Conservation (phyloP, 2,888 invertebrate species). For the Ennomos quercinarius region DNA sequence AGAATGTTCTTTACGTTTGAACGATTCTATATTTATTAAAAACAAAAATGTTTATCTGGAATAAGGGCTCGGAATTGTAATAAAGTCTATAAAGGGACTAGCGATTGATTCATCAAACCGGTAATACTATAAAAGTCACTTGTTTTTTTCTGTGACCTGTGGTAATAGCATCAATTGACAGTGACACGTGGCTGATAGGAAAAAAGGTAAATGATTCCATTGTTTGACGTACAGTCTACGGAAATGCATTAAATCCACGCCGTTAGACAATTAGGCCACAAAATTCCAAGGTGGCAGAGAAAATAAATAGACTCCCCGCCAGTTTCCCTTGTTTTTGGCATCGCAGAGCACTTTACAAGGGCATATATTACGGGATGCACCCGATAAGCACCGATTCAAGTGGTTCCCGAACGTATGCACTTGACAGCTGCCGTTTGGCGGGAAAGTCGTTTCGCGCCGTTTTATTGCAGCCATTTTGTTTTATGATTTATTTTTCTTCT, state of each 20-base stretch:
- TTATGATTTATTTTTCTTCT: conserved; percentile 36
- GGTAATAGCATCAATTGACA: too few relatives aligned
- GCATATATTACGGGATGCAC: conserved; percentile 42
- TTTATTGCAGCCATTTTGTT: conserved; percentile 43
- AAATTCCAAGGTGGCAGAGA: conserved; percentile 8
- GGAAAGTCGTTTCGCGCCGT: conserved; percentile 40
- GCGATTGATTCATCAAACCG: too few relatives aligned
- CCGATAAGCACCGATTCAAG: conserved; percentile 41
- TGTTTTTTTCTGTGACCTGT: too few relatives aligned
- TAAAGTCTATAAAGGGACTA: too few relatives aligned
- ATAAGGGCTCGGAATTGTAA: too few relatives aligned
- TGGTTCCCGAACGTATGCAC: conserved; percentile 40
- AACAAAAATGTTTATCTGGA: too few relatives aligned
- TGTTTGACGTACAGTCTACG: too few relatives aligned
- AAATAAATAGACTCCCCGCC: conserved; percentile 22
- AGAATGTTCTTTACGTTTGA: conserved; percentile 15
- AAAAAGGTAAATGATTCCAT: too few relatives aligned
- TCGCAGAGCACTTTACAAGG: conserved; percentile 26
- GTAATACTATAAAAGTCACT: too few relatives aligned
- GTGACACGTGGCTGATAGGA: too few relatives aligned
- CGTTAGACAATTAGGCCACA: conserved; percentile 13
- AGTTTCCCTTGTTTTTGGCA: conserved; percentile 40
- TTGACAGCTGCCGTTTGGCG: conserved; percentile 45
- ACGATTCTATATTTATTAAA: conserved; percentile 5
- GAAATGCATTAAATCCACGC: too few relatives aligned